Evolutionary conservation across 2,113 vertebrate genomes (phyloP).

Genomic region (Ptyas mucosa): DNA sequence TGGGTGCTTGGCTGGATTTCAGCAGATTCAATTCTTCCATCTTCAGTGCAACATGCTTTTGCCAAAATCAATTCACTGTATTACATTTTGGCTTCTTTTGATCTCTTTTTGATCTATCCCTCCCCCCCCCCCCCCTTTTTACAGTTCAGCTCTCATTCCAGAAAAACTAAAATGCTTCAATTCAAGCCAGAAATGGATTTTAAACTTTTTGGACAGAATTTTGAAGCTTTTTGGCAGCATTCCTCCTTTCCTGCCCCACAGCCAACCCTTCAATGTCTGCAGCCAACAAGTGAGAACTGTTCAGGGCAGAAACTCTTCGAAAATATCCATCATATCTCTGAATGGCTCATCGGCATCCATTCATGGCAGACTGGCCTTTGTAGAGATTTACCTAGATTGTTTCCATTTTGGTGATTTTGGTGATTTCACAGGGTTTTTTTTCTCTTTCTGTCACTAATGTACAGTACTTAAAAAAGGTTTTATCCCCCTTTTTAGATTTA

Average conservation of each 20-base stretch:
- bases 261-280: neutral
- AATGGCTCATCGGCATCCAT: neutral
- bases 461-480: too few relatives aligned
- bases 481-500: too few relatives aligned
- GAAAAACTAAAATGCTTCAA: slow-evolving; percentile 29
- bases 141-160: slow-evolving; percentile 15
- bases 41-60: slow-evolving; percentile 39
- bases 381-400: neutral
- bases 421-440: too few relatives aligned
- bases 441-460: too few relatives aligned
- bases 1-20: neutral
- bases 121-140: neutral
- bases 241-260: neutral
- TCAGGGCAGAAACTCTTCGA: neutral
- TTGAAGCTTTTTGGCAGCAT: neutral
- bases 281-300: neutral
- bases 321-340: neutral
- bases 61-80: slow-evolving; percentile 1
- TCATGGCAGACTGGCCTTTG: neutral
- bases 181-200: slow-evolving; percentile 15
- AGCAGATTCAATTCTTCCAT: neutral
- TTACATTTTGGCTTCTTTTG: slow-evolving; percentile 9
- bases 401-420: neutral
- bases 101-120: slow-evolving; percentile 10
- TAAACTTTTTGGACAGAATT: slow-evolving; percentile 14